Evolutionary conservation across 2,888 invertebrate species (phyloP), one percentile per base, ranked within the genome.

Genomic region (Amphipoea lucens): DNA sequence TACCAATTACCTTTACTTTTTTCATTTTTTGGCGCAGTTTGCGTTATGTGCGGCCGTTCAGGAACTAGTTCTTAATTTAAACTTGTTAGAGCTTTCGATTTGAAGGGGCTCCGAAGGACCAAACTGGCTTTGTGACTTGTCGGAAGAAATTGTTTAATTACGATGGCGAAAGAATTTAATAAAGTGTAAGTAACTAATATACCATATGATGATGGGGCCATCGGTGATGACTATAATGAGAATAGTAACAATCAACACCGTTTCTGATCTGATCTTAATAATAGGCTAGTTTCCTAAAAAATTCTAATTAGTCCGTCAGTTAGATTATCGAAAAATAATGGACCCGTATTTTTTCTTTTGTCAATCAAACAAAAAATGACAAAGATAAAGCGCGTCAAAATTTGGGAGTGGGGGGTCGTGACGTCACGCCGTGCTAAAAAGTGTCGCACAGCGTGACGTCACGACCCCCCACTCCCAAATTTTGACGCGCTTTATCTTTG

Each of bases 1-100:
- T 90, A 86, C 89, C 87, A 87, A 91, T 91, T 90, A 90, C 89
- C 83, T 90, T 90, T 90, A 84, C 87, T 90, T 91, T 92, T 88
- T 88, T 85, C 67, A 81, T 87, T 90, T 92, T 92, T 91, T 85
- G 88, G 81, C 74, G 66, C 84, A 78, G 82, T 82, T 78, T 85
- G 87, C 88, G 85, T 82, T 84, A 85, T 80, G 86, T 87, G 83
- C 45, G 70, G 75, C 77, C 78, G 82, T 84, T 80, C 69, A 82
- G 79, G 78, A 84, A 89, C 84, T 83, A 83, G 81, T 82, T 89
- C 73, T 79, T 45, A 69, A 6, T 79, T 62, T 42, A 12, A 60
- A 74, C 74, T 79, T 36, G 63, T 77, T 74, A 20, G 17, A 71
- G 76, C 81, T 79, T 83, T 85, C 78, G 17, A 67, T 89, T 77